Conservation (phyloP, 2,113 vertebrate genomes). For the Sciurus niger region DNA sequence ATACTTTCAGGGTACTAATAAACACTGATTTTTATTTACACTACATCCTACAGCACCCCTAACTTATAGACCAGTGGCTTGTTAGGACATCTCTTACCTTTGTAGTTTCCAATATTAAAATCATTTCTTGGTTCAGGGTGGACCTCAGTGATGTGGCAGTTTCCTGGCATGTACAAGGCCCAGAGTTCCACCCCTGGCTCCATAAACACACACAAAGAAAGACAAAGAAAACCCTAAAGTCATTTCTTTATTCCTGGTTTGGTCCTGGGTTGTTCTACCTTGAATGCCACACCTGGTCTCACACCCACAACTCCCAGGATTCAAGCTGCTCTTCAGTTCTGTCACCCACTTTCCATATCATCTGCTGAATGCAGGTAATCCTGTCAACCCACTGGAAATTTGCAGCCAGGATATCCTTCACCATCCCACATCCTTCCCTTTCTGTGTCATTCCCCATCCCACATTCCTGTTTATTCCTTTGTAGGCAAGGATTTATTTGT, state of each 20-base stretch:
- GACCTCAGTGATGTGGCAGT: no score
- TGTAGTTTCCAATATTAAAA: neutral
- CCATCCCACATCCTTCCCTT: neutral
- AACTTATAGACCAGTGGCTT: neutral
- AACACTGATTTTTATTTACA: neutral
- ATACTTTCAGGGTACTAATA: neutral
- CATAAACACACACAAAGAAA: no score
- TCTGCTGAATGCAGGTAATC: neutral
- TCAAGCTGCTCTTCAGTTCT: neutral
- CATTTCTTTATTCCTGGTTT: neutral
- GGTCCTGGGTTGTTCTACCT: neutral
- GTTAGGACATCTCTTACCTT: neutral
- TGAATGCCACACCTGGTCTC: neutral
- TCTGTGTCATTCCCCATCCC: neutral
- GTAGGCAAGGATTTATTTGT: no score
- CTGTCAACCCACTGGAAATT: neutral
- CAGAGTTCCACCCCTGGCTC: neutral
- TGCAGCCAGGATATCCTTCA: rapidly evolving
- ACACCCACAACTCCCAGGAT: rapidly evolving
- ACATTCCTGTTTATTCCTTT: slow-evolving; percentile 1
- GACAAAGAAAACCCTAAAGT: neutral
- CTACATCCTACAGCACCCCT: neutral
- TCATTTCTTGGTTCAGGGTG: neutral
- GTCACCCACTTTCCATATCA: neutral
- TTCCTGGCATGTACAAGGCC: neutral